Evolutionary conservation across 1,140 invertebrate species (phyloP), one percentile per base, ranked within the genome.

Genomic region (Littorina saxatilis): DNA sequence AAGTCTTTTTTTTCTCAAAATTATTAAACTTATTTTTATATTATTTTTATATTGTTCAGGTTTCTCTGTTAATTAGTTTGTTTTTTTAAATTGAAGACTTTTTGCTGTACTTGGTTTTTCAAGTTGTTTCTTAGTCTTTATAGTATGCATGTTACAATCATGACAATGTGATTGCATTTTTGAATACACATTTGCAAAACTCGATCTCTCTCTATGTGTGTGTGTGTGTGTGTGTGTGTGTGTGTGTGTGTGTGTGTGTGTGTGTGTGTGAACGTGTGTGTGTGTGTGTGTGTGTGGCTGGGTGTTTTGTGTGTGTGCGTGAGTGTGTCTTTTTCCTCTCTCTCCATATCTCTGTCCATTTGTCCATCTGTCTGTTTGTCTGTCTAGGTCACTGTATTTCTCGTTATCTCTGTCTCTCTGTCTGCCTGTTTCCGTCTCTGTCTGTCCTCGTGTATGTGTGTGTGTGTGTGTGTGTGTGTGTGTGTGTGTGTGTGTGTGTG

Each of bases 151-250:
- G n/a, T n/a, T n/a, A n/a, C n/a, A n/a, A n/a, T n/a, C n/a, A n/a
- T n/a, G n/a, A n/a, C n/a, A n/a, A n/a, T n/a, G n/a, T n/a, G n/a
- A n/a, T n/a, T n/a, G n/a, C n/a, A n/a, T n/a, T n/a, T n/a, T n/a
- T n/a, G n/a, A n/a, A n/a, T n/a, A n/a, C n/a, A n/a, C n/a, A n/a
- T n/a, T n/a, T n/a, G n/a, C n/a, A n/a, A n/a, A n/a, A n/a, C n/a
- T n/a, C n/a, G n/a, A n/a, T n/a, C n/a, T n/a, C 11, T 66, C 11
- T 66, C 11, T 66, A 27, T 66, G 29, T 66, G 29, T 66, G 61
- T 66, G 61, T 66, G 61, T 66, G 61, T 66, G 61, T 66, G 61
- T 66, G 61, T 66, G 61, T 66, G 61, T 66, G 61, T 66, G 61
- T 35, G 61, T 32, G 61, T 32, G 61, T 32, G 29, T 35, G 61